These are phyloP conservation scores for Hyperoodon ampullatus DNA, from an alignment of 2,113 vertebrate genomes.

Conservation along the genomic window DNA sequence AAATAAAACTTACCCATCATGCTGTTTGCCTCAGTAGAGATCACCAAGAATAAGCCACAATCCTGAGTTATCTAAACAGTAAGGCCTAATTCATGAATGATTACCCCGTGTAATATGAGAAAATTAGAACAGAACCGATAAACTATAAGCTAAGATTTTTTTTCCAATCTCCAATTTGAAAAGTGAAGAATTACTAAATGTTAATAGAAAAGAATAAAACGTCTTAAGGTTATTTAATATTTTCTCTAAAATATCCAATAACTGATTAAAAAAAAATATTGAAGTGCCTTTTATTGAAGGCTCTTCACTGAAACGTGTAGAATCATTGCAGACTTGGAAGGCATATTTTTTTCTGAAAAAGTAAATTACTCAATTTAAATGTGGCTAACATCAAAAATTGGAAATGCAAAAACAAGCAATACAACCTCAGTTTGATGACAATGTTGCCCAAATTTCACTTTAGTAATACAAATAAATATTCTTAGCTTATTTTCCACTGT, in stretches of 20 bases:
- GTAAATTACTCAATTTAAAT: constrained; percentile 37
- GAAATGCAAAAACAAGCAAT: not conserved
- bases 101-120: not conserved
- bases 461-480: not conserved
- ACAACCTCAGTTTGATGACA: not conserved
- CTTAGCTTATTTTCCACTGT: constrained; percentile 39
- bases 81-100: not conserved
- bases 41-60: not conserved
- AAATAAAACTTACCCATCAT: not conserved
- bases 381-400: not conserved
- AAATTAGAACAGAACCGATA: not conserved
- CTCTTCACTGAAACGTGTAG: not conserved
- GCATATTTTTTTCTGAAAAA: not conserved
- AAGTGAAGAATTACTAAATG: constrained; percentile 2
- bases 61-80: not conserved
- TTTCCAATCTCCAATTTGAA: not conserved
- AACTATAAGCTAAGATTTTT: not conserved
- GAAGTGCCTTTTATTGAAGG: not conserved
- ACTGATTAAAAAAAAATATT: not conserved
- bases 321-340: not conserved
- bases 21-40: not conserved
- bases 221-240: not conserved
- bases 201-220: not conserved
- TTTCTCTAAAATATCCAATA: not conserved
- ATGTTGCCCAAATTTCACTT: not conserved